phyloP scores from a whole-genome alignment of 1,140 invertebrate genomes.

The Orius insidiosus region DNA sequence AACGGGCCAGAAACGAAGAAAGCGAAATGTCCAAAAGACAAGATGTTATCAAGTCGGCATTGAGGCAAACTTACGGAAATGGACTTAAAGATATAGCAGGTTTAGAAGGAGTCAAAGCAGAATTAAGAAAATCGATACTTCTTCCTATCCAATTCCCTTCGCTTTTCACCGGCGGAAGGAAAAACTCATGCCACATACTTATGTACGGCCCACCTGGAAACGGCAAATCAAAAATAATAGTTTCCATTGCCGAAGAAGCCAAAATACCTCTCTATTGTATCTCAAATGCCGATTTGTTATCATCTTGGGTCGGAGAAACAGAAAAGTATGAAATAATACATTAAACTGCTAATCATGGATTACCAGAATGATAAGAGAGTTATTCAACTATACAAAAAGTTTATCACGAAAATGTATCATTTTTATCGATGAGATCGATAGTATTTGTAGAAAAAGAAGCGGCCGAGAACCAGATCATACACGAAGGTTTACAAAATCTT shows the following conservation, averaged over 20 bases:
- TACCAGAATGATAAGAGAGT: slow-evolving; percentile 28
- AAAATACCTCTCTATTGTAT: slow-evolving; percentile 31
- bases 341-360: background rate
- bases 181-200: slow-evolving; percentile 32
- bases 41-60: no score
- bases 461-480: slow-evolving; percentile 32
- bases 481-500: slow-evolving; percentile 24
- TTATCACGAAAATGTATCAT: slow-evolving; percentile 28
- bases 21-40: no score
- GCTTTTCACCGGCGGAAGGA: slow-evolving; percentile 26
- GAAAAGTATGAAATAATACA: slow-evolving; percentile 31
- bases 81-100: slow-evolving; percentile 25
- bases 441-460: slow-evolving; percentile 32
- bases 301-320: slow-evolving; percentile 35
- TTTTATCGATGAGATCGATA: slow-evolving; percentile 42
- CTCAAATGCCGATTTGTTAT: slow-evolving; percentile 34
- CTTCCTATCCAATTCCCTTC: slow-evolving; percentile 28
- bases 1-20: no score
- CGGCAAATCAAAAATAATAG: slow-evolving; percentile 46
- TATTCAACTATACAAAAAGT: slow-evolving; percentile 28
- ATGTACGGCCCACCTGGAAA: slow-evolving; percentile 54
- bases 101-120: slow-evolving; percentile 26
- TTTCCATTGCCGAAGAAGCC: slow-evolving; percentile 35
- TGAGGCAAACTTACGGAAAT: no score
- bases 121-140: slow-evolving; percentile 28